phyloP scores from a whole-genome alignment of 2,888 invertebrate species.

The Trileptium ribeirensis region DNA sequence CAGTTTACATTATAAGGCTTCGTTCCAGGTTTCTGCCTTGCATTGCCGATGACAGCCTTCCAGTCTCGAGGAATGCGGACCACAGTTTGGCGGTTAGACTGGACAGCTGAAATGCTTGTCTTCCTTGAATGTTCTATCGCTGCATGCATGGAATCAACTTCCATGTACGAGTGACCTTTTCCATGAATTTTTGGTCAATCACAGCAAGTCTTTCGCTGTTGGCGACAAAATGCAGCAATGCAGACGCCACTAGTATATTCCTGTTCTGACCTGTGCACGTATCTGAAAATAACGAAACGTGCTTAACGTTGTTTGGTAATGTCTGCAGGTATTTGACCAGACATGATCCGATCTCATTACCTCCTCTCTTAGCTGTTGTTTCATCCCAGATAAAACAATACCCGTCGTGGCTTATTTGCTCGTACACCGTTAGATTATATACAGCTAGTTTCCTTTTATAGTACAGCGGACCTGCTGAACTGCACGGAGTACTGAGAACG shows the following conservation, averaged over 20 bases:
- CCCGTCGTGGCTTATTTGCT: not conserved
- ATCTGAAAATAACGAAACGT: not conserved
- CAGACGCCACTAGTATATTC: not conserved
- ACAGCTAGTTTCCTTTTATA: not conserved
- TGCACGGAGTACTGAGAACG: not conserved
- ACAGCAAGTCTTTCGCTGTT: not conserved
- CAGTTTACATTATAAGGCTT: no score
- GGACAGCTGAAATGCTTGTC: no score
- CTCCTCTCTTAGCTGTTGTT: not conserved
- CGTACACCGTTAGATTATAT: not conserved
- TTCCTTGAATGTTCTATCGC: not conserved
- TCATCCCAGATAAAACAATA: not conserved
- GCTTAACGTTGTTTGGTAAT: not conserved
- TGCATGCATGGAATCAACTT: not conserved
- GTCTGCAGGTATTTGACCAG: not conserved
- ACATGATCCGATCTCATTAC: not conserved
- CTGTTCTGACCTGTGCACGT: not conserved
- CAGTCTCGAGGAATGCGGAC: no score
- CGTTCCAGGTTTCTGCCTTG: no score
- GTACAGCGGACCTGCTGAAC: not conserved
- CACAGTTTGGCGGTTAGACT: no score
- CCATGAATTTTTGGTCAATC: not conserved
- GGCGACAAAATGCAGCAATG: not conserved
- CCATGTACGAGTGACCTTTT: not conserved
- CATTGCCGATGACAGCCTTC: no score